Percentiles rank a stretch among this genome's conserved stretches.
Evolutionary conservation across 1,140 invertebrate species (phyloP).

Genomic region (Drosophila eugracilis): DNA sequence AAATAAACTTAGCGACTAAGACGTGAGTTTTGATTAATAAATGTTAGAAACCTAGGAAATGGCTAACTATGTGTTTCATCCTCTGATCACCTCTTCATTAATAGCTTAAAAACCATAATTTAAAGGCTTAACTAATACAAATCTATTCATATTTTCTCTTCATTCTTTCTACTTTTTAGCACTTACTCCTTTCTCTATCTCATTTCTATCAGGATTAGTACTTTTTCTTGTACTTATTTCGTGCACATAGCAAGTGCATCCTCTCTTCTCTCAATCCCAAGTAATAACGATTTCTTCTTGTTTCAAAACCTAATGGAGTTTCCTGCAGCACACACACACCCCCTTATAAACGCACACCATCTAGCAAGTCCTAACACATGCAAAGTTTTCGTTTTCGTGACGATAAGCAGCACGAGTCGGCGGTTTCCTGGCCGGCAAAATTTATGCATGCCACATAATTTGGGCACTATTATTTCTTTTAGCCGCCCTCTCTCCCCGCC

Average conservation of each 20-base stretch:
- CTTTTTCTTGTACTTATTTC: too few species aligned
- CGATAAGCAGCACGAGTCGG: slow-evolving; percentile 74
- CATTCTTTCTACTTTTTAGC: too few species aligned
- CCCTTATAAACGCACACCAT: neutral
- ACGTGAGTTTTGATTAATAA: neutral
- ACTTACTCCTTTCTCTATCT: too few species aligned
- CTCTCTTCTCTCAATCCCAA: neutral
- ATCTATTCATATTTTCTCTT: too few species aligned
- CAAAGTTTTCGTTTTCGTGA: slow-evolving; percentile 71
- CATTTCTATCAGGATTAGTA: too few species aligned
- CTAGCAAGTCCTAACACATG: slow-evolving; percentile 25
- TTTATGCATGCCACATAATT: slow-evolving; percentile 81
- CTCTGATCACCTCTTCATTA: too few species aligned
- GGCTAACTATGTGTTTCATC: too few species aligned
- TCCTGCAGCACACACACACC: slow-evolving; percentile 22
- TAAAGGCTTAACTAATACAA: too few species aligned
- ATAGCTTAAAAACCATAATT: too few species aligned
- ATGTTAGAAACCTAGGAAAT: too few species aligned
- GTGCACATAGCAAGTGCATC: slow-evolving; percentile 29
- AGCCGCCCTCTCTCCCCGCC: neutral
- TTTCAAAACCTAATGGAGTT: slow-evolving; percentile 73
- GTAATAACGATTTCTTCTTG: slow-evolving; percentile 20
- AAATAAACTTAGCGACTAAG: too few species aligned
- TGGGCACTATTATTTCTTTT: slow-evolving; percentile 71
- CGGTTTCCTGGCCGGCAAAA: slow-evolving; percentile 71